Percentiles rank a stretch among this genome's conserved stretches.
Conservation (phyloP, 2,797 vertebrate species). For the Pangasius djambal region DNA sequence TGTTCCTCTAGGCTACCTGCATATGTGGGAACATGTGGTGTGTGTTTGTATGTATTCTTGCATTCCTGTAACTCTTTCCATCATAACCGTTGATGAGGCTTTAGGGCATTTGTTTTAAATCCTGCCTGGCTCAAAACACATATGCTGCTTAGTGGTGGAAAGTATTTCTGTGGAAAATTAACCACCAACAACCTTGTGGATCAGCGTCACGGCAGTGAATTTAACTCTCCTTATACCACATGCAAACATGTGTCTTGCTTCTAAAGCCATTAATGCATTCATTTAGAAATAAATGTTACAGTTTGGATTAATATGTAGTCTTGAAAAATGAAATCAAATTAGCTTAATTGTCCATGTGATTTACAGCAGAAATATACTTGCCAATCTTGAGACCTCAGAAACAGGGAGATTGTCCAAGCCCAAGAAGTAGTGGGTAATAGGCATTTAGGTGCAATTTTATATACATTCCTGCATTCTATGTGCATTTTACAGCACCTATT, state of each 20-base stretch:
- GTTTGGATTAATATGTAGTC: not conserved
- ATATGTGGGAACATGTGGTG: constrained; percentile 13
- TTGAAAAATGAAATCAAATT: not conserved
- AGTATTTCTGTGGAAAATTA: constrained; percentile 43
- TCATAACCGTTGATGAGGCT: constrained; percentile 52
- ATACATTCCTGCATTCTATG: constrained; percentile 18
- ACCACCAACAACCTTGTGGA: constrained; percentile 23
- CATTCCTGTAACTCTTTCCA: constrained; percentile 53
- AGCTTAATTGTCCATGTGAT: not conserved
- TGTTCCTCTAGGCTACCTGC: constrained; percentile 18
- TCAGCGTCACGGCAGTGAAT: constrained; percentile 13
- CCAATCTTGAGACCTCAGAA: constrained; percentile 21
- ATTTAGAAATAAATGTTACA: constrained; percentile 16
- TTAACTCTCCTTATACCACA: constrained; percentile 1
- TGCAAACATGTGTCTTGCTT: not conserved
- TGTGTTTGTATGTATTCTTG: constrained; percentile 27
- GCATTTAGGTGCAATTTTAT: constrained; percentile 5
- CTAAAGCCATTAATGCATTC: constrained; percentile 13
- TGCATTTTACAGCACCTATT: not conserved
- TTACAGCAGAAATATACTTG: constrained; percentile 20
- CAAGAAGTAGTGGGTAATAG: not conserved
- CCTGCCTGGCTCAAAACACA: constrained; percentile 55
- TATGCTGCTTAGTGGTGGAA: constrained; percentile 20
- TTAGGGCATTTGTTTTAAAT: constrained; percentile 59
- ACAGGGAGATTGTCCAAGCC: constrained; percentile 17